Evolutionary conservation across 2,888 invertebrate genomes (phyloP), one percentile per base, ranked within the genome.

Genomic region (Chironomus riparius): DNA sequence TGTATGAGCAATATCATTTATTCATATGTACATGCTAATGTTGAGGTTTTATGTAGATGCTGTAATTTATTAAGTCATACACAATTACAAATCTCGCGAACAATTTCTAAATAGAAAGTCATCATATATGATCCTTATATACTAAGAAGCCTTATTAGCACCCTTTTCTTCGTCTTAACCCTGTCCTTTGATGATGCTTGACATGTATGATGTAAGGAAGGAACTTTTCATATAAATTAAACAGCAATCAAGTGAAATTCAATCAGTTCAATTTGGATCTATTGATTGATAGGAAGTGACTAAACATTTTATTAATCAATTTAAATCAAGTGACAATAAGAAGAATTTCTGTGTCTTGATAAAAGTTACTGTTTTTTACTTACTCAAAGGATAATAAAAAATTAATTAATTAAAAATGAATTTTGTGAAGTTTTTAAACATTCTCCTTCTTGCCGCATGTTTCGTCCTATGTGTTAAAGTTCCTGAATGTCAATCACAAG

Each of bases 401-500:
- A 10, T 38, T 38, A 38, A 38, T 38, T 38, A 38, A 38, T 38
- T 73, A 47, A 74, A 65, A 21, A 68, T 74, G 48, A 74, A 48
- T n/a, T 65, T 48, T 48, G 74, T 68, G 68, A 68, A 22, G n/a
- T 68, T 68, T 68, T 21, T 74, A 7, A 74, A 74, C n/a, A 4
- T 74, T 13, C 62, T 62, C 18, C n/a, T 74, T 22, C n/a, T 74
- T 18, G 74, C 68, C 13, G 28, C 68, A 15, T 74, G 74, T 22
- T 47, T 74, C 2, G 62, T 74, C 4, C 22, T 74, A 1, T 68
- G 68, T 48, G 18, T 68, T 3, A 65, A 74, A 15, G 68, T 68
- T 68, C 47, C 68, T 21, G 74, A 68, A 48, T 74, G 68, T 24
- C 74, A 74, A 15, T 74, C 74, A 24, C 74, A 74, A 74, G 74